Conservation (phyloP, 2,113 vertebrate species). For the Eulemur rufifrons region DNA sequence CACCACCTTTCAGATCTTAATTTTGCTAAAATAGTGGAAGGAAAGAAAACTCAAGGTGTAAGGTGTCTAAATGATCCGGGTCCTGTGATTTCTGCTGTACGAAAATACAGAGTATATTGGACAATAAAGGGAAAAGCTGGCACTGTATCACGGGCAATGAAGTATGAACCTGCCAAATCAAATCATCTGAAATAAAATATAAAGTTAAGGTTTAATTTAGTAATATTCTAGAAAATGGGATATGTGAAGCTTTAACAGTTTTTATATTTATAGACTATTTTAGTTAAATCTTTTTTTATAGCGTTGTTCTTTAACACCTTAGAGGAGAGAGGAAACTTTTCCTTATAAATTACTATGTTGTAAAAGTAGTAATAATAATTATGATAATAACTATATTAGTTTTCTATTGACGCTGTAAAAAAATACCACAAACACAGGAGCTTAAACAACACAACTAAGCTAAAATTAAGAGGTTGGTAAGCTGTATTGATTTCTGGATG, state of each 20-base stretch:
- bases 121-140: not conserved
- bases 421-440: not conserved
- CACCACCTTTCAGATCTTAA: conserved; percentile 55
- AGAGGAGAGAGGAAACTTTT: not conserved
- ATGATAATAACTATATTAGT: not conserved
- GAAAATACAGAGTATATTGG: not conserved
- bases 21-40: conserved; percentile 38
- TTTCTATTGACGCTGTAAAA: not conserved
- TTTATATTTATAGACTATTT: conserved; percentile 20
- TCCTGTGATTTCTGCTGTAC: not conserved
- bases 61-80: not conserved
- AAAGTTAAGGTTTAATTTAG: not conserved
- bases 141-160: not conserved
- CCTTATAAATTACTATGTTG: conserved; percentile 7
- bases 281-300: conserved; percentile 2
- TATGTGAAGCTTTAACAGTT: not conserved
- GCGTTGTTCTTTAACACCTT: not conserved
- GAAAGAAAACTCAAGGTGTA: conserved; percentile 22
- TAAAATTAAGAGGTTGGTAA: not conserved
- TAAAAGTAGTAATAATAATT: conserved; percentile 23
- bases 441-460: not conserved
- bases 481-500: not conserved
- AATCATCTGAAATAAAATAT: not conserved
- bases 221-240: not conserved
- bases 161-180: not conserved